phyloP scores from a whole-genome alignment of 2,888 invertebrate species.

The Epiblema foenella region DNA sequence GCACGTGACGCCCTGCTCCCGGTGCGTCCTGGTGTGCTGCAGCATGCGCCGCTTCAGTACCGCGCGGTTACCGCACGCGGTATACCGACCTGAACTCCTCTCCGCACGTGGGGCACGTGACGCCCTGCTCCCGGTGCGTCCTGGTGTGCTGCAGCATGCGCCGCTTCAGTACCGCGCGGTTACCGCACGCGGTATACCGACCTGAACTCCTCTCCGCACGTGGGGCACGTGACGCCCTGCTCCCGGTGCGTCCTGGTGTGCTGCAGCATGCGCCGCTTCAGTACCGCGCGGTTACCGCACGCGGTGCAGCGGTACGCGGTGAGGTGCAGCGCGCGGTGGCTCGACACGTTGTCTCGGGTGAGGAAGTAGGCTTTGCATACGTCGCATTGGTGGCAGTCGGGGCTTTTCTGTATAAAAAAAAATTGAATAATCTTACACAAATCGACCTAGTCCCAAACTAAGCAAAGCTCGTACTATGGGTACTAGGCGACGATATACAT shows the following conservation, averaged over 20 bases:
- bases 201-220: constrained; percentile 53
- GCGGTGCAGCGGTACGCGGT: constrained; percentile 59
- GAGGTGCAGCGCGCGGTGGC: constrained; percentile 62
- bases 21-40: too few species aligned
- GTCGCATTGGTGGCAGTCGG: constrained; percentile 63
- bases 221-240: constrained; percentile 49
- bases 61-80: too few species aligned
- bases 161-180: too few species aligned
- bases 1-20: too few species aligned
- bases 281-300: constrained; percentile 57
- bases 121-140: neutral
- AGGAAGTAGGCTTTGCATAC: constrained; percentile 69
- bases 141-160: too few species aligned
- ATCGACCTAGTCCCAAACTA: too few species aligned
- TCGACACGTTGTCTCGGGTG: constrained; percentile 62
- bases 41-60: too few species aligned
- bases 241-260: constrained; percentile 54
- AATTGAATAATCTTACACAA: too few species aligned
- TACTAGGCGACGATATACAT: too few species aligned
- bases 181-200: neutral
- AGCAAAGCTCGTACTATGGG: too few species aligned
- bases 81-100: too few species aligned
- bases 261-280: constrained; percentile 60
- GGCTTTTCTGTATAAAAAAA: constrained; percentile 70
- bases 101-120: too few species aligned